A percentile compares a stretch with the other conserved stretches of the same genome.
Conservation (phyloP, 2,888 invertebrate species). For the Drosophila aldrichi region DNA sequence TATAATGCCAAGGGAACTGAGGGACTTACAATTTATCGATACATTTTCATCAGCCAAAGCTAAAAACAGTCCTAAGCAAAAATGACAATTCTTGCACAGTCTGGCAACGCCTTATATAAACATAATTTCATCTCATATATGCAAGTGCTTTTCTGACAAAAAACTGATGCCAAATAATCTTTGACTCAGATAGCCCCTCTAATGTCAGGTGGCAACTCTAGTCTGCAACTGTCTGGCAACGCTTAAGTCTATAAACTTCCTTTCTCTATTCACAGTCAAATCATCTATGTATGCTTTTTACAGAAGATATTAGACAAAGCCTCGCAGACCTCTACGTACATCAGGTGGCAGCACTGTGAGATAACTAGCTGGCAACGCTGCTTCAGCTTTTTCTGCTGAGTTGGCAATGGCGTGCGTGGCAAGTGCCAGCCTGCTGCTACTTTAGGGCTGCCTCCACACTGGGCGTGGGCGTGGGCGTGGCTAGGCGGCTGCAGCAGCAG, state of each 20-base stretch:
- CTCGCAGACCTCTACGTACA: neutral
- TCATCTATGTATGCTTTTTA: neutral
- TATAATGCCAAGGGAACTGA: too few species aligned
- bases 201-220: neutral
- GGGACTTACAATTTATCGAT: neutral
- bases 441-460: neutral
- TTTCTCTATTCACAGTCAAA: neutral
- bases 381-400: neutral
- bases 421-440: constrained; percentile 1
- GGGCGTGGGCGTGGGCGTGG: constrained; percentile 1
- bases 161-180: neutral
- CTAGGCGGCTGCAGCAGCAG: constrained; percentile 1
- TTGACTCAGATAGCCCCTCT: neutral
- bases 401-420: constrained; percentile 1
- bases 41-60: neutral
- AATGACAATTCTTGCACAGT: neutral
- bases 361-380: constrained; percentile 9
- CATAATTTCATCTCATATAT: too few species aligned
- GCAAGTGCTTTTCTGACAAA: neutral
- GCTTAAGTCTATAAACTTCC: neutral
- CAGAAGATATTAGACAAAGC: neutral
- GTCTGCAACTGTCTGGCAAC: constrained; percentile 2
- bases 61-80: neutral
- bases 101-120: neutral
- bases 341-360: neutral